Evolutionary conservation across 2,797 vertebrate genomes (phyloP).

Genomic region (Naso thynnoides): DNA sequence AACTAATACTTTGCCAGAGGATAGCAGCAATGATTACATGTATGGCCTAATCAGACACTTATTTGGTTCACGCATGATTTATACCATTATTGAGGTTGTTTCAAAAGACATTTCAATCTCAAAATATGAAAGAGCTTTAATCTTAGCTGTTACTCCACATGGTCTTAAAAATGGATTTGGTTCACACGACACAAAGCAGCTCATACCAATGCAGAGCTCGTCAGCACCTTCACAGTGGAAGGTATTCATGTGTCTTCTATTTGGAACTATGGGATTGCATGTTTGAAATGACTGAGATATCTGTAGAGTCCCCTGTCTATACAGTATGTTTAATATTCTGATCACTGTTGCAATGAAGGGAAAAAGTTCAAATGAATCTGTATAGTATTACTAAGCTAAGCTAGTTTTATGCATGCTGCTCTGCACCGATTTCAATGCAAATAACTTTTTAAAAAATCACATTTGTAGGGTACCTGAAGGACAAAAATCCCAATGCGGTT

Average conservation of each 20-base stretch:
- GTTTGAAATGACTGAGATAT: conserved; percentile 41
- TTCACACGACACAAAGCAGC: not conserved
- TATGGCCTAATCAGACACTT: not conserved
- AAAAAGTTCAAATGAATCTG: conserved; percentile 25
- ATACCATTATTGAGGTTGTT: not conserved
- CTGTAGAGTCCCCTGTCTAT: conserved; percentile 18
- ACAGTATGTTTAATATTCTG: conserved; percentile 28
- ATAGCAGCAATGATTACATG: not conserved
- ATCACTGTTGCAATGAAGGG: conserved; percentile 7
- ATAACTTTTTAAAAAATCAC: conserved; percentile 30
- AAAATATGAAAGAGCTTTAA: conserved; percentile 8
- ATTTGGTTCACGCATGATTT: not conserved
- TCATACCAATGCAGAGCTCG: conserved; percentile 11
- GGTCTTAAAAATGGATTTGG: not conserved
- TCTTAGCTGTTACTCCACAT: not conserved
- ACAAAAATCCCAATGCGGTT: conserved; percentile 64
- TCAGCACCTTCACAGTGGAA: not conserved
- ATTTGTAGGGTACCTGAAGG: conserved; percentile 66
- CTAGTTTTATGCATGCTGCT: conserved; percentile 11
- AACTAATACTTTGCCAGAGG: conserved; percentile 14
- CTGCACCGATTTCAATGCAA: conserved; percentile 50
- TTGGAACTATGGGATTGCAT: conserved; percentile 7
- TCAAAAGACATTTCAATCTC: conserved; percentile 1
- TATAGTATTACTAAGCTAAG: not conserved
- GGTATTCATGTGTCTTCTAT: conserved; percentile 2